These are phyloP conservation scores for Ostrea denselamellosa DNA, from an alignment of 1,140 invertebrate species.

Conservation along the genomic window DNA sequence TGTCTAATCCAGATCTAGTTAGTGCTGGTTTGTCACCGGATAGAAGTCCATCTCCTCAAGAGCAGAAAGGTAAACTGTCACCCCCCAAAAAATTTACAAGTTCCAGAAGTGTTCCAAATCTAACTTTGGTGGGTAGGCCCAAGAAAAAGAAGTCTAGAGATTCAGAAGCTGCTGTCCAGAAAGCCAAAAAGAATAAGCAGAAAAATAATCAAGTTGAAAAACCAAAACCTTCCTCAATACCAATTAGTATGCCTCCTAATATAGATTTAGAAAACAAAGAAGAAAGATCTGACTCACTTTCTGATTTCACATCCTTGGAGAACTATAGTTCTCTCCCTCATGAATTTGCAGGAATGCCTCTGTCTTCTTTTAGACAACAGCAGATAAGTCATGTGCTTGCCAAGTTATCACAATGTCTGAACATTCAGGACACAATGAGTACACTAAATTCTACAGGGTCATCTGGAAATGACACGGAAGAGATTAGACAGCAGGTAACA, in stretches of 20 bases:
- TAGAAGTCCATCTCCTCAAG: background rate
- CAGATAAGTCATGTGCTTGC: slow-evolving; percentile 71
- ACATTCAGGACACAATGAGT: slow-evolving; percentile 69
- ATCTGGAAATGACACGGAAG: slow-evolving; percentile 19
- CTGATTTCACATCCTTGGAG: slow-evolving; percentile 70
- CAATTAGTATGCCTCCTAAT: background rate
- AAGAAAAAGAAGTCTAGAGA: slow-evolving; percentile 40
- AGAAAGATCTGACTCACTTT: slow-evolving; percentile 47
- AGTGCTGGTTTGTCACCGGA: slow-evolving; percentile 20
- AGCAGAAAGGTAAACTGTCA: slow-evolving; percentile 29
- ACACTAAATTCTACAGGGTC: slow-evolving; percentile 65
- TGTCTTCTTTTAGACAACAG: slow-evolving; percentile 70
- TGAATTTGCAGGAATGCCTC: slow-evolving; percentile 69
- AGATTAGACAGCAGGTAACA: slow-evolving; percentile 22
- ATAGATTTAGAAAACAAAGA: slow-evolving; percentile 28
- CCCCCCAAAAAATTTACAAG: slow-evolving; percentile 12
- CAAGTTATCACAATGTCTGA: slow-evolving; percentile 69
- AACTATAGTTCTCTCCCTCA: slow-evolving; percentile 67
- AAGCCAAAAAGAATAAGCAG: background rate
- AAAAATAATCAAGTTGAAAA: background rate
- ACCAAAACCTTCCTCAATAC: background rate
- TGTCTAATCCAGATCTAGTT: slow-evolving; percentile 54
- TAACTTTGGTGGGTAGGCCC: slow-evolving; percentile 36
- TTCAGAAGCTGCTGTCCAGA: background rate
- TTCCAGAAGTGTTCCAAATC: slow-evolving; percentile 40